Evolutionary conservation across 2,797 vertebrate genomes (phyloP).

Genomic region (Choloepus didactylus): DNA sequence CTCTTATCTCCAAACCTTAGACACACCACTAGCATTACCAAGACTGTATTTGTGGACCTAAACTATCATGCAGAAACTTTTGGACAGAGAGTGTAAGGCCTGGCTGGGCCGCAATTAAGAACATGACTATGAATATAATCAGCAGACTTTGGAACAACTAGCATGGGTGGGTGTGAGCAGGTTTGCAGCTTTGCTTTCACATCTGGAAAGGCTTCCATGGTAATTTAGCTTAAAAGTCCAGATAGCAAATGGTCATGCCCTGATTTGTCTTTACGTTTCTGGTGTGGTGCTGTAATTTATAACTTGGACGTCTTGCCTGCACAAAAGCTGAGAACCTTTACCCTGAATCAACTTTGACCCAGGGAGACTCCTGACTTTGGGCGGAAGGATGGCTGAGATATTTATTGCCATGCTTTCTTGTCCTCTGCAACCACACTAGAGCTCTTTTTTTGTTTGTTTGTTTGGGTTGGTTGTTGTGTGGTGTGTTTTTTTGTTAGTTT

Average conservation of each 20-base stretch:
- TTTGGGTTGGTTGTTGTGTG: not conserved
- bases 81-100: not conserved
- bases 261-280: not conserved
- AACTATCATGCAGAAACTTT: not conserved
- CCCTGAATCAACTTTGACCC: constrained; percentile 17
- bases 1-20: not conserved
- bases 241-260: not conserved
- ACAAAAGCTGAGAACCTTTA: constrained; percentile 14
- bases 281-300: not conserved
- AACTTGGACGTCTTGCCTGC: not conserved
- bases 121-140: not conserved
- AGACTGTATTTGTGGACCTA: not conserved
- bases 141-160: not conserved
- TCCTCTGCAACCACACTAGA: not conserved
- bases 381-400: not conserved
- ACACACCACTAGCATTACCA: not conserved
- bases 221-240: constrained; percentile 37
- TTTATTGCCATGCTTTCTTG: not conserved
- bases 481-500: not conserved
- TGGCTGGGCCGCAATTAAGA: not conserved
- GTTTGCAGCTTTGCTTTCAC: not conserved
- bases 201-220: not conserved
- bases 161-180: not conserved
- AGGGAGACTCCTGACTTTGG: not conserved
- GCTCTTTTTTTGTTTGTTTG: not conserved